Percentiles rank a stretch among this genome's conserved stretches.
phyloP scores from a whole-genome alignment of 2,113 vertebrate genomes.

The Nipponia nippon region DNA sequence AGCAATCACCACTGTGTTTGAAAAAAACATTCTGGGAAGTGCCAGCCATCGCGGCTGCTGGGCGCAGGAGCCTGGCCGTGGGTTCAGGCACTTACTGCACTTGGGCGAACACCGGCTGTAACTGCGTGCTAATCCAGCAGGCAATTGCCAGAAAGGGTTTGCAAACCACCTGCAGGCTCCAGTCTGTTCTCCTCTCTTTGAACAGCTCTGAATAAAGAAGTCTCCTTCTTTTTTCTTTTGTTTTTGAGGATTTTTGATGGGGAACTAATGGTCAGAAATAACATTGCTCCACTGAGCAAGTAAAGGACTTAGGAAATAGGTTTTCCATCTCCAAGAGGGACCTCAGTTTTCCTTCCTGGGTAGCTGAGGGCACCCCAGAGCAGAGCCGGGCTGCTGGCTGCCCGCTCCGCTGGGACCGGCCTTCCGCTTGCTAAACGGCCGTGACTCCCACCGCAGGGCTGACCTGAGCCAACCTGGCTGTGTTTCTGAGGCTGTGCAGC shows the following conservation, averaged over 20 bases:
- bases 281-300: neutral
- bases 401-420: neutral
- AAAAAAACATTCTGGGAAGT: neutral
- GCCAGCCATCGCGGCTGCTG: neutral
- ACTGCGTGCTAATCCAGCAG: neutral
- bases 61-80: neutral
- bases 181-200: neutral
- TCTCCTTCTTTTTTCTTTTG: neutral
- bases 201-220: neutral
- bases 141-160: neutral
- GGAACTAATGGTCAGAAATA: neutral
- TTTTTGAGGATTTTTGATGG: neutral
- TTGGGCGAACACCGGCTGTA: neutral
- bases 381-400: neutral
- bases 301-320: neutral
- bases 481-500: neutral
- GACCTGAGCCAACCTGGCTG: neutral
- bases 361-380: neutral
- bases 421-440: neutral
- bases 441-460: neutral
- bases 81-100: neutral
- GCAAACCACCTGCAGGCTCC: neutral
- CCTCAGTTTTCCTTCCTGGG: neutral
- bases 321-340: neutral
- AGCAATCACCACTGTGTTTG: too few species aligned